phyloP scores from a whole-genome alignment of 2,797 vertebrate species.

The Hapalemur alaotrensis region DNA sequence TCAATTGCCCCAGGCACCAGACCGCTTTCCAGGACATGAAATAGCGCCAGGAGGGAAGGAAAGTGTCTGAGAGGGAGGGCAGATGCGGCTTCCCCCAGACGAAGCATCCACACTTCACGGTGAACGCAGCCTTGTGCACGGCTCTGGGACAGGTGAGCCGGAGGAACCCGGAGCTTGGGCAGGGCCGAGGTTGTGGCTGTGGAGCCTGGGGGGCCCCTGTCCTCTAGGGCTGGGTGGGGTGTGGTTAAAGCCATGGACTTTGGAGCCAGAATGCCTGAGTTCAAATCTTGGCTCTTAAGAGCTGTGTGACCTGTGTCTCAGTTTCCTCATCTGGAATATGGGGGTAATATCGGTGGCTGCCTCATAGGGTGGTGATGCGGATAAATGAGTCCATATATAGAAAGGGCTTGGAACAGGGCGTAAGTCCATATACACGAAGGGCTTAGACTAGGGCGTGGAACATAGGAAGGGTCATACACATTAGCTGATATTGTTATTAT shows the following conservation, averaged over 20 bases:
- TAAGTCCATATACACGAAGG: neutral
- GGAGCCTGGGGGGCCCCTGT: neutral
- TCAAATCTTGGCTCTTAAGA: neutral
- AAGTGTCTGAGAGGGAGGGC: neutral
- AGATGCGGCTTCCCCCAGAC: neutral
- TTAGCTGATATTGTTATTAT: neutral
- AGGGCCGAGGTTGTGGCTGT: neutral
- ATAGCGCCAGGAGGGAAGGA: neutral
- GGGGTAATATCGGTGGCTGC: neutral
- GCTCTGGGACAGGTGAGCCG: neutral
- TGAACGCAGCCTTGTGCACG: rapidly evolving
- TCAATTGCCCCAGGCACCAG: neutral
- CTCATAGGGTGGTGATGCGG: neutral
- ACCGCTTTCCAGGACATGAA: neutral
- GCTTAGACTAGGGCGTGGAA: neutral
- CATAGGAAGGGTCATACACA: too few species aligned
- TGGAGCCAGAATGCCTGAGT: neutral
- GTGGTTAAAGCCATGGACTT: neutral
- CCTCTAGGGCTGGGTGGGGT: neutral
- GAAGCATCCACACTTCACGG: neutral
- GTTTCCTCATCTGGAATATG: neutral
- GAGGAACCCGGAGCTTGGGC: neutral
- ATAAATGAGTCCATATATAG: neutral
- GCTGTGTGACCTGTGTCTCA: neutral
- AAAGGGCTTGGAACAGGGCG: neutral